Base-by-base conservation (phyloP, 2,113 vertebrate species). In the Acrocephalus kingi region DNA sequence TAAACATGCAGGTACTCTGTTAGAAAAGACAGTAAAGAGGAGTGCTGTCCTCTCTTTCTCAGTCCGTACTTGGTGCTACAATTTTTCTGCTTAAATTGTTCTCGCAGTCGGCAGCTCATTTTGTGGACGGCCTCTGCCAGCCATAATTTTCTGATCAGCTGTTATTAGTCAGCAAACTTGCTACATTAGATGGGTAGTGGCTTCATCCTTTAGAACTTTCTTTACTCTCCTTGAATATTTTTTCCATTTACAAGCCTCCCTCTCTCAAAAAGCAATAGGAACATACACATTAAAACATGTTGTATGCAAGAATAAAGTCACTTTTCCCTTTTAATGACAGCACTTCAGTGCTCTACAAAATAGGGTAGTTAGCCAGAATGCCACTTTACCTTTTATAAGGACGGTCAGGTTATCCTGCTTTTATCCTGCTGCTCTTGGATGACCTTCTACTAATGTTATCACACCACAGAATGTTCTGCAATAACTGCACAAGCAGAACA, bases 251-350 rank as follows among this genome's bases (percentile, higher is more conserved):
- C 37, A 52, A 66, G 18, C 11, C 15, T 73, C 9, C 8, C 6
- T 62, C 22, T 63, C n/a, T 80, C 21, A 51, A 80, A 80, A 74
- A 28, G 4, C 18, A 46, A 13, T 3, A 63, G 24, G 31, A 33
- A 10, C 4, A 33, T 6, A 28, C 5, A 46, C 0, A 4, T 13
- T 69, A 43, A 61, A 71, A 73, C 2, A 1, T 41, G 6, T 22
- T 5, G 0, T n/a, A 20, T 45, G 12, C 5, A 61, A 85, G 41
- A 78, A 77, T n/a, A 54, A 66, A 49, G 14, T 30, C 67, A 67
- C 9, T 28, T 5, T 31, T 67, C 19, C 10, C 11, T 54, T 48
- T 59, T 52, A 59, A 2, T 33, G 76, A 67, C 17, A 43, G 2
- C 30, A 33, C 14, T 10, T 30, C 28, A 59, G 22, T 25, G 45